Evolutionary conservation across 2,888 invertebrate species (phyloP), one percentile per base, ranked within the genome.

Genomic region (Patella depressa): DNA sequence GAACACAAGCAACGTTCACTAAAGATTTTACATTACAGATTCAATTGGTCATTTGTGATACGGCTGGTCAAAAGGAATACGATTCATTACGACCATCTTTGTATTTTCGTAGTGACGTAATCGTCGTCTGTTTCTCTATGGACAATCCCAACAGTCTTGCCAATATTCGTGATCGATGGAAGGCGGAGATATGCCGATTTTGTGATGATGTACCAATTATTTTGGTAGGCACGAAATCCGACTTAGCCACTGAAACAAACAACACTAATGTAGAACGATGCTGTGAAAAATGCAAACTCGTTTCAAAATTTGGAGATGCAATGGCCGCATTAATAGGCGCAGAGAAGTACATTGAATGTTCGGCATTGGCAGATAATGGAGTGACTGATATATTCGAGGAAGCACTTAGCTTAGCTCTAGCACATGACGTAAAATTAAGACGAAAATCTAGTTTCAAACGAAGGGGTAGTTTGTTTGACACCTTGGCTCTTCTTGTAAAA

Each of bases 291-390:
- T 97, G 98, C 93, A 98, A 98, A 80, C 98, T 98, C 75, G 97
- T 96, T 93, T 96, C 97, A 77, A 98, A 98, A 91, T 98, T 98
- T 92, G 98, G 98, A 82, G 95, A 97, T 88, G 95, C 97, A 82
- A 98, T 98, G 97, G 98, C 98, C 79, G 97, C 98, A 91, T 98
- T 98, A 93, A 98, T 98, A 86, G 97, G 97, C 92, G 98, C 98
- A 83, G 98, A 97, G 92, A 97, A 97, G 83, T 99, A 98, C 93
- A 94, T 98, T 90, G 98, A 98, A 93, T 98, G 98, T 93, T 98
- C 98, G 74, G 98, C 98, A 90, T 99, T 99, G 93, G 98, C 97
- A 93, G 98, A 98, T 95, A 98, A 99, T 92, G 98, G 98, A 89
- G 98, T 99, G 82, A 95, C 98, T 88, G 98, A 99, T 93, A 98